A percentile compares a stretch with the other conserved stretches of the same genome.
These are phyloP conservation scores for Drosophila subpulchrella DNA, from an alignment of 1,140 invertebrate genomes.

Conservation along the genomic window DNA sequence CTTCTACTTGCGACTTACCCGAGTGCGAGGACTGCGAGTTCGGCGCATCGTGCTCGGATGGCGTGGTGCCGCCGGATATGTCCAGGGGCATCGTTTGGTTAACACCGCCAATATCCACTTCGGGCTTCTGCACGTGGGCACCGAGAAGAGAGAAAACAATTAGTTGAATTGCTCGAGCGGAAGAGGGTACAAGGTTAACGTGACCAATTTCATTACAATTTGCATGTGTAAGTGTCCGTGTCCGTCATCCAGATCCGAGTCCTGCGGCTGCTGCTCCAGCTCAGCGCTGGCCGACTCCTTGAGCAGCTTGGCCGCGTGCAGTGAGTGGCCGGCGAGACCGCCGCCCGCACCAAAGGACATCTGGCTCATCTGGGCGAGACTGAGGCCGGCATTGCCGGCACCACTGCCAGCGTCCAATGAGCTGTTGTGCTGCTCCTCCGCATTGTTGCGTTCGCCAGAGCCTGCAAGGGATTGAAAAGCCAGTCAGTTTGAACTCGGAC, in stretches of 20 bases:
- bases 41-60: conserved; percentile 83
- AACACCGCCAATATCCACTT: conserved; percentile 80
- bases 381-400: conserved; percentile 68
- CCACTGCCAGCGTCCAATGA: conserved; percentile 70
- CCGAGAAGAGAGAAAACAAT: conserved; percentile 25
- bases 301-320: conserved; percentile 77
- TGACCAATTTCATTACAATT: conserved; percentile 84
- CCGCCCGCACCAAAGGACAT: conserved; percentile 73
- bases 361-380: conserved; percentile 81
- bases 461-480: conserved; percentile 71
- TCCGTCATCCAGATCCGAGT: conserved; percentile 79
- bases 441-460: conserved; percentile 85
- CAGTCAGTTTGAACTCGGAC: neutral
- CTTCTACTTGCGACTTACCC: conserved; percentile 59
- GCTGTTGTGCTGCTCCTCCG: conserved; percentile 85
- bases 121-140: conserved; percentile 71
- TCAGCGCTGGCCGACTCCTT: conserved; percentile 77
- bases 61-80: conserved; percentile 82
- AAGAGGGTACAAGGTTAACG: conserved; percentile 41
- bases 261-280: conserved; percentile 77
- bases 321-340: conserved; percentile 67
- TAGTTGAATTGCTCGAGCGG: conserved; percentile 25
- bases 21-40: conserved; percentile 84
- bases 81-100: conserved; percentile 83
- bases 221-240: conserved; percentile 84